phyloP scores from a whole-genome alignment of 2,888 invertebrate species.

The Lysandra bellargus region DNA sequence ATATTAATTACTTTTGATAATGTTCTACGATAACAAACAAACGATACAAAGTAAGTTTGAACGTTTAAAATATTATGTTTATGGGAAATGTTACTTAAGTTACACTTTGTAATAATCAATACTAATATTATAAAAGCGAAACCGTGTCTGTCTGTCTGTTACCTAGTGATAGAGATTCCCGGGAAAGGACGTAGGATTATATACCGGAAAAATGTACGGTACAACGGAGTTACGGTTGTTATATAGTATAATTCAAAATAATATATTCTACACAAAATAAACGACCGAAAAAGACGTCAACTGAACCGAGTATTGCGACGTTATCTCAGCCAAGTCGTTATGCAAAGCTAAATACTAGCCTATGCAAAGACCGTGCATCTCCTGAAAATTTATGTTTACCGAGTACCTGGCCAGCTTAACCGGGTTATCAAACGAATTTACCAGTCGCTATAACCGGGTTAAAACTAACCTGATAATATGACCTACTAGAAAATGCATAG shows the following conservation, averaged over 20 bases:
- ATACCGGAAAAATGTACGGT: no score
- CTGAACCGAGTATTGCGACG: not conserved
- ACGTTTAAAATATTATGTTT: not conserved
- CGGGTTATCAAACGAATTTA: slow-evolving; percentile 25
- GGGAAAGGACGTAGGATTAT: no score
- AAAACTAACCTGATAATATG: slow-evolving; percentile 11
- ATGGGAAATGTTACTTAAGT: not conserved
- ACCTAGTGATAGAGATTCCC: no score
- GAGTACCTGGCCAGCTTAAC: slow-evolving; percentile 24
- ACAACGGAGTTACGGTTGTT: no score
- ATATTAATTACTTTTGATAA: not conserved
- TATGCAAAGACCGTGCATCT: not conserved
- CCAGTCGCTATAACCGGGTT: slow-evolving; percentile 14
- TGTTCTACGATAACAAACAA: not conserved
- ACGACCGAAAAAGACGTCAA: not conserved
- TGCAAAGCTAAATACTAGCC: slow-evolving; percentile 12
- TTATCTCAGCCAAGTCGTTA: not conserved
- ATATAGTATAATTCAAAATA: no score
- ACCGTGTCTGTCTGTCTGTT: no score
- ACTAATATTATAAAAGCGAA: no score
- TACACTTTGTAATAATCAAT: not conserved
- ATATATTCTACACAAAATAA: no score
- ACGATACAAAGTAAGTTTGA: not conserved
- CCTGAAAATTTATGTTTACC: slow-evolving; percentile 9
- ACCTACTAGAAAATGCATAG: slow-evolving; percentile 18